Evolutionary conservation across 1,140 invertebrate genomes (phyloP).

Genomic region (Drosophila hydei): DNA sequence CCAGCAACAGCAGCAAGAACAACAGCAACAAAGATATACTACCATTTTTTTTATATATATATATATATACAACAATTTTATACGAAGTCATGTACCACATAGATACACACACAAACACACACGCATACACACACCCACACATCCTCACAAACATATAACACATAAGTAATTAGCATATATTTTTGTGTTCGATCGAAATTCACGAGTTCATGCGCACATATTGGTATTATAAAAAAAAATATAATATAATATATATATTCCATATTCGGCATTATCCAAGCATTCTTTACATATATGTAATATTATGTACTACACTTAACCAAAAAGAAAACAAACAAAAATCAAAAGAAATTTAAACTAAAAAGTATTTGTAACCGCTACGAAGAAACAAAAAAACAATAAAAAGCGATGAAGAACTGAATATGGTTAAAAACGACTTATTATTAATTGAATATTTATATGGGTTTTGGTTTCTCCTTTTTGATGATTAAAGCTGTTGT

Average conservation of each 20-base stretch:
- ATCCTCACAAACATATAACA: conserved; percentile 27
- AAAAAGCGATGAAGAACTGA: conserved; percentile 76
- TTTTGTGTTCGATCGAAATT: conserved; percentile 71
- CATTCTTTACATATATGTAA: conserved; percentile 51
- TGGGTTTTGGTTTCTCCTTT: not conserved
- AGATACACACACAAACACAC: conserved; percentile 1
- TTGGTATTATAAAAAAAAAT: conserved; percentile 51
- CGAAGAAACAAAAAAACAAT: conserved; percentile 32
- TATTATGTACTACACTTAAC: conserved; percentile 47
- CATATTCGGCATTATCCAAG: conserved; percentile 56
- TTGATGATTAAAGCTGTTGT: not conserved
- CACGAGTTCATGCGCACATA: conserved; percentile 60
- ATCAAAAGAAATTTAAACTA: conserved; percentile 37
- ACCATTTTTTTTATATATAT: conserved; percentile 31
- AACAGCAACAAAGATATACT: conserved; percentile 46
- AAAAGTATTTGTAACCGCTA: conserved; percentile 75
- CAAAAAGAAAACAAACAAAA: conserved; percentile 11
- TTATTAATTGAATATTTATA: not conserved
- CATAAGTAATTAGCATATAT: conserved; percentile 44
- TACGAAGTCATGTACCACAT: conserved; percentile 37
- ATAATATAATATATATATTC: conserved; percentile 30
- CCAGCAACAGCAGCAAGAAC: conserved; percentile 10
- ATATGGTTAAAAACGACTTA: conserved; percentile 17
- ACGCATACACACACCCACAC: not conserved
- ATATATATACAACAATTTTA: conserved; percentile 42